Percentiles rank a stretch among this genome's conserved stretches.
Evolutionary conservation across 1,140 invertebrate genomes (phyloP).

Genomic region (Drosophila takahashii): DNA sequence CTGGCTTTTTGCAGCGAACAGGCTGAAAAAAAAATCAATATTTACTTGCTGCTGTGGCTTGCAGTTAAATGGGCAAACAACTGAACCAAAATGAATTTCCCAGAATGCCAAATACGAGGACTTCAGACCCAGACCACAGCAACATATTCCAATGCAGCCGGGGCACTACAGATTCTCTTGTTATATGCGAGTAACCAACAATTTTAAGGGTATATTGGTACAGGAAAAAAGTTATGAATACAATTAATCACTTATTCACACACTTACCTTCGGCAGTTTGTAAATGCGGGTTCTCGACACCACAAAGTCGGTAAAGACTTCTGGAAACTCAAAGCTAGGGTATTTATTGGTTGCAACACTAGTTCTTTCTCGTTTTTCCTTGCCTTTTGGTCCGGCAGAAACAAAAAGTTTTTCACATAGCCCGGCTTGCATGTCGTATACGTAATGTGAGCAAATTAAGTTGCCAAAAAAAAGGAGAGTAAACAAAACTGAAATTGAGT

Average conservation of each 20-base stretch:
- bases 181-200: neutral
- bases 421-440: slow-evolving; percentile 62
- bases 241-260: too few species aligned
- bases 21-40: slow-evolving; percentile 64
- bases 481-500: slow-evolving; percentile 43
- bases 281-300: too few species aligned
- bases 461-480: slow-evolving; percentile 41
- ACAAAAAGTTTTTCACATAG: slow-evolving; percentile 11
- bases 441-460: slow-evolving; percentile 57
- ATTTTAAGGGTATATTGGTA: neutral
- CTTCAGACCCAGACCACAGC: slow-evolving; percentile 23
- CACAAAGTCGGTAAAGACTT: too few species aligned
- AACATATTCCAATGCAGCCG: slow-evolving; percentile 48
- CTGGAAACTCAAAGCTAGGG: neutral
- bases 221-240: neutral
- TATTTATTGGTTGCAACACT: neutral
- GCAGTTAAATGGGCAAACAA: slow-evolving; percentile 67
- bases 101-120: slow-evolving; percentile 5
- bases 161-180: slow-evolving; percentile 9
- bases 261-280: too few species aligned
- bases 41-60: slow-evolving; percentile 52
- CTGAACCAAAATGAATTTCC: slow-evolving; percentile 50
- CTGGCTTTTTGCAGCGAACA: slow-evolving; percentile 29
- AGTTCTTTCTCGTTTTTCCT: neutral
- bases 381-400: slow-evolving; percentile 10